Base-by-base conservation (phyloP, 1,140 invertebrate species). In the Meloidogyne hapla region DNA sequence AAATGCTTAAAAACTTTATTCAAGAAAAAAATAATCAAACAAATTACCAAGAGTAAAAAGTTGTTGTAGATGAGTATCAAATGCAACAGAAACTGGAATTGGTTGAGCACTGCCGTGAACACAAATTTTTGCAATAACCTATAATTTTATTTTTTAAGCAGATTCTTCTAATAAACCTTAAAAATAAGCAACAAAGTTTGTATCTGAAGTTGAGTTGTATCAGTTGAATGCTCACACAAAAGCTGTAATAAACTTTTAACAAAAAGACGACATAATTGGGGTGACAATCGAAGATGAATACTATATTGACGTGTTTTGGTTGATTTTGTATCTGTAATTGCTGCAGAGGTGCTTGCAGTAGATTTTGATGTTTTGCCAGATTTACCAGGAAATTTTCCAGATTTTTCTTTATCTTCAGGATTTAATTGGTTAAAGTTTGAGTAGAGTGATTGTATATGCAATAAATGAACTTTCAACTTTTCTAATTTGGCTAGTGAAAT, bases 191-290 rank as follows among this genome's bases (percentile, higher is more conserved):
- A 42, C 40, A 38, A 42, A n/a, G 65, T 23, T 9, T 67, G 65
- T 67, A 67, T 38, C n/a, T 67, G 65, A 33, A 67, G 40, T n/a
- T 67, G 65, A 33, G 65, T 42, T 67, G 65, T 23, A 42, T 67
- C 65, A 18, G 65, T n/a, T 8, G 65, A 67, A 42, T 42, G 21
- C 6, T 42, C 28, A 67, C 28, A 67, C 15, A 67, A 42, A 67
- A 67, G 28, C n/a, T 33, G 28, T 8, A 67, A 67, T 21, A 67
- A 42, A 18, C 65, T 33, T 25, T 67, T 67, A 5, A 67, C 65
- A 38, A 67, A 38, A 38, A 38, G 28, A 21, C 18, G 4, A 25
- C 5, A 67, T 33, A 67, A 42, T 8, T 33, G n/a, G 1, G 5
- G 65, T 15, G 65, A 21, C 5, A 67, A 15, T 8, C 65, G 65